phyloP scores from a whole-genome alignment of 2,113 vertebrate genomes.

The Haliaeetus leucogaster region DNA sequence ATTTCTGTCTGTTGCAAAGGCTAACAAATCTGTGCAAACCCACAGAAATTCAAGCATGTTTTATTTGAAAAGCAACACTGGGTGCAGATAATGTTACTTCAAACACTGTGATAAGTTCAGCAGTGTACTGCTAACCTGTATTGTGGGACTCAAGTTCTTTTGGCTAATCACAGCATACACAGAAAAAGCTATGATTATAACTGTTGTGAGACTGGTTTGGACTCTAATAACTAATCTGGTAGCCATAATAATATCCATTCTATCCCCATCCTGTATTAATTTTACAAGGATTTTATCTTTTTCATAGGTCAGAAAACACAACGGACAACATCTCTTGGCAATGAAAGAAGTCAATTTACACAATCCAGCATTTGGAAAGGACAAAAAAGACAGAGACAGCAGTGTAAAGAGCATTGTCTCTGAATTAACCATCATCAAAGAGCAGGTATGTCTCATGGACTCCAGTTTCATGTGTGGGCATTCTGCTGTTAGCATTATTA shows the following conservation, averaged over 20 bases:
- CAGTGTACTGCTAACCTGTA: background rate
- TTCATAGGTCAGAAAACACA: slow-evolving; percentile 83
- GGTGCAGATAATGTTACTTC: background rate
- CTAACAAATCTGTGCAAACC: background rate
- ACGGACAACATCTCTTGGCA: slow-evolving; percentile 83
- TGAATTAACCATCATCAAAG: slow-evolving; percentile 87
- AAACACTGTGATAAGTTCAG: background rate
- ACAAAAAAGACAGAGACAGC: slow-evolving; percentile 86
- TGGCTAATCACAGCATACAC: background rate
- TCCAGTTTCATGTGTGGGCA: background rate
- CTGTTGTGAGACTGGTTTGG: background rate
- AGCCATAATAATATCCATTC: background rate
- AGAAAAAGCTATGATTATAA: background rate
- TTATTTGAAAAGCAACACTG: background rate
- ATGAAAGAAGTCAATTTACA: slow-evolving; percentile 91
- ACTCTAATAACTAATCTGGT: background rate
- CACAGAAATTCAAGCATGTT: background rate
- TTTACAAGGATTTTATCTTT: background rate
- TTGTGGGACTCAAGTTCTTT: background rate
- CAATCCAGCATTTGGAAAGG: slow-evolving; percentile 88
- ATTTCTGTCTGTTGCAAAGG: background rate
- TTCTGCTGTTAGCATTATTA: background rate
- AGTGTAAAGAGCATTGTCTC: slow-evolving; percentile 88
- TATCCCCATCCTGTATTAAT: background rate
- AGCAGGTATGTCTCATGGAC: slow-evolving; percentile 74